Percentiles rank a stretch among this genome's conserved stretches.
Evolutionary conservation across 1,140 invertebrate species (phyloP).

Genomic region (Adoxophyes honmai): DNA sequence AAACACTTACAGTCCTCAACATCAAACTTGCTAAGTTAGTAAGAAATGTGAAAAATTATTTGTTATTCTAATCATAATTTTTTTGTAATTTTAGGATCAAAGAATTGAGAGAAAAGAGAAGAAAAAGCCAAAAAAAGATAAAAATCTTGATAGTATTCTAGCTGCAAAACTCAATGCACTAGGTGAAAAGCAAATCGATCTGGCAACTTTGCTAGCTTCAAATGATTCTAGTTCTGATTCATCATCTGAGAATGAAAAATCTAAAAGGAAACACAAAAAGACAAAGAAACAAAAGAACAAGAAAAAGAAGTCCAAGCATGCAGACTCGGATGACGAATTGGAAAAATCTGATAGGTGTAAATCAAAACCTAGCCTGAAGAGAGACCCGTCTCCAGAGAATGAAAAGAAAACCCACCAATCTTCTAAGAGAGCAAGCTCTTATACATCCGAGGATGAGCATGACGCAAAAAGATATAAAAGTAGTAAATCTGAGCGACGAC

Average conservation of each 20-base stretch:
- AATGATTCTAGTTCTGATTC: conserved; percentile 66
- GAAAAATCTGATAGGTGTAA: conserved; percentile 17
- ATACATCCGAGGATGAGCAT: neutral
- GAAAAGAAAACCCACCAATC: neutral
- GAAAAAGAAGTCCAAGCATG: conserved; percentile 28
- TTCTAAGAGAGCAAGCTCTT: neutral
- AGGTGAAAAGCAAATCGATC: conserved; percentile 59
- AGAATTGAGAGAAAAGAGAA: conserved; percentile 74
- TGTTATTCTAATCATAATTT: conserved; percentile 17
- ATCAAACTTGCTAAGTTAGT: too few relatives aligned
- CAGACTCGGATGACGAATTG: conserved; percentile 19
- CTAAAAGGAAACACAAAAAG: conserved; percentile 60
- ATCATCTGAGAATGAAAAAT: conserved; percentile 72
- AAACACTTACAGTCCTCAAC: too few relatives aligned
- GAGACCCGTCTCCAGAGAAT: neutral
- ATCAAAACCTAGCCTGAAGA: too few relatives aligned
- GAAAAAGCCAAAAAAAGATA: conserved; percentile 76
- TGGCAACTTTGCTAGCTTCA: conserved; percentile 57
- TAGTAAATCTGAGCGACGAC: neutral
- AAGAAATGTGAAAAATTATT: too few relatives aligned
- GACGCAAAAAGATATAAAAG: neutral
- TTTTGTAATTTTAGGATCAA: conserved; percentile 50
- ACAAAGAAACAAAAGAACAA: conserved; percentile 36
- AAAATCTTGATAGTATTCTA: conserved; percentile 74
- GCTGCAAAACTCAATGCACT: conserved; percentile 77